Conservation (phyloP, 2,888 invertebrate genomes). For the Phengaris alcon region DNA sequence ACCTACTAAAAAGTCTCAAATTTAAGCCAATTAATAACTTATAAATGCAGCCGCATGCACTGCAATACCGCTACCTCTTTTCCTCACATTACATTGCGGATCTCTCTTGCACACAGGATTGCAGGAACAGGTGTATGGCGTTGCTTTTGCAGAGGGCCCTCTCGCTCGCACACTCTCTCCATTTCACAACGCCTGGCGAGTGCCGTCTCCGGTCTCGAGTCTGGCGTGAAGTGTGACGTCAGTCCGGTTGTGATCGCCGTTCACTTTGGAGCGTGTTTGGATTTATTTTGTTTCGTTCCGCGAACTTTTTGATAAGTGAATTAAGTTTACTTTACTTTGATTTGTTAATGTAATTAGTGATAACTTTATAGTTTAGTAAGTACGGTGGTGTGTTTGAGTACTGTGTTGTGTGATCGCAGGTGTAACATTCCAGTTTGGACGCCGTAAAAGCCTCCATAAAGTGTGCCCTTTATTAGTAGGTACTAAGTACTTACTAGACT, state of each 20-base stretch:
- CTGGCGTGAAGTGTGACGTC: slow-evolving; percentile 48
- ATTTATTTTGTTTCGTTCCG: slow-evolving; percentile 42
- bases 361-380: slow-evolving; percentile 39
- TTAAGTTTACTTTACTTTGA: slow-evolving; percentile 9
- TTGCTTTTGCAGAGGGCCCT: slow-evolving; percentile 43
- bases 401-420: slow-evolving; percentile 69
- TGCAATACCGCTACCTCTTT: slow-evolving; percentile 46
- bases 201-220: slow-evolving; percentile 37
- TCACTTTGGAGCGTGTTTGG: slow-evolving; percentile 45
- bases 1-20: too few relatives aligned
- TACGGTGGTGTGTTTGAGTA: slow-evolving; percentile 44
- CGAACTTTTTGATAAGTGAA: slow-evolving; percentile 55
- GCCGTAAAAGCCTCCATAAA: slow-evolving; percentile 66
- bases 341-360: slow-evolving; percentile 38
- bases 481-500: slow-evolving; percentile 45
- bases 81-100: slow-evolving; percentile 41
- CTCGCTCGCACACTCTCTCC: slow-evolving; percentile 38
- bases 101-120: slow-evolving; percentile 33
- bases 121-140: slow-evolving; percentile 59
- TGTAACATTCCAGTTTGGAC: slow-evolving; percentile 72
- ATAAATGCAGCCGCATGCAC: neutral
- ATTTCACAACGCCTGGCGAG: slow-evolving; percentile 34
- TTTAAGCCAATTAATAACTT: neutral
- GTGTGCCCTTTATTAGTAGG: slow-evolving; percentile 41
- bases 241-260: slow-evolving; percentile 62